Conservation (phyloP, 23 tunicate genomes). For the Trididemnum miniatum region DNA sequence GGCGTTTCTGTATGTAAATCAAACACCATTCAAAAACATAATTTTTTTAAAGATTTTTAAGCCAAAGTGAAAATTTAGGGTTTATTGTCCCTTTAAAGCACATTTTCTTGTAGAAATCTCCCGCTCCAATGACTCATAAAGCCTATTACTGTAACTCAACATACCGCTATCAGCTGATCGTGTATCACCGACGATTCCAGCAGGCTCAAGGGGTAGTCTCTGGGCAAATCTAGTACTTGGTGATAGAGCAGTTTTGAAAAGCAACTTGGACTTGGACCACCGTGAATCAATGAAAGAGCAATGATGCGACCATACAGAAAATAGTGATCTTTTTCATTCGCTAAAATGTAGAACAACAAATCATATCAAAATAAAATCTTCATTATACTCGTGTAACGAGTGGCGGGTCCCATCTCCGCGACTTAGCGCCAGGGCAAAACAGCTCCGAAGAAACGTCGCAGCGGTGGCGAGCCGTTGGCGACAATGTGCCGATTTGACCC, state of each 20-base stretch:
- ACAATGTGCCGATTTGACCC: no score
- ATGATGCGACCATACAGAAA: constrained; percentile 17
- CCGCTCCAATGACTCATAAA: neutral
- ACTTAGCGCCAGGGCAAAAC: no score
- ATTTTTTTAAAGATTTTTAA: no score
- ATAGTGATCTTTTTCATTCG: constrained; percentile 17
- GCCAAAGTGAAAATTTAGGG: no score
- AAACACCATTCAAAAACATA: no score
- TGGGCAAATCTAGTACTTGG: constrained; percentile 3
- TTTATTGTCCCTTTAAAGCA: no score
- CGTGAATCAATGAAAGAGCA: constrained; percentile 10
- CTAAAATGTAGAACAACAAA: neutral
- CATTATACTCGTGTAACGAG: no score
- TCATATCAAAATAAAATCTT: no score
- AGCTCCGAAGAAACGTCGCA: no score
- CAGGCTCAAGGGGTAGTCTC: neutral
- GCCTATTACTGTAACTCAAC: neutral
- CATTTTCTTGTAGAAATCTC: neutral
- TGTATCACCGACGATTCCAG: neutral
- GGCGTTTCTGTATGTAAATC: no score
- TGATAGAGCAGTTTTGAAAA: constrained; percentile 1
- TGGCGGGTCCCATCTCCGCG: no score
- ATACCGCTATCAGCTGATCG: constrained; percentile 1
- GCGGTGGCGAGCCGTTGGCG: no score
- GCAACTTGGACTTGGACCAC: constrained; percentile 22